A percentile compares a stretch with the other conserved stretches of the same genome.
Evolutionary conservation across 2,888 invertebrate genomes (phyloP).

Genomic region (Rotaria magnacalcarata): DNA sequence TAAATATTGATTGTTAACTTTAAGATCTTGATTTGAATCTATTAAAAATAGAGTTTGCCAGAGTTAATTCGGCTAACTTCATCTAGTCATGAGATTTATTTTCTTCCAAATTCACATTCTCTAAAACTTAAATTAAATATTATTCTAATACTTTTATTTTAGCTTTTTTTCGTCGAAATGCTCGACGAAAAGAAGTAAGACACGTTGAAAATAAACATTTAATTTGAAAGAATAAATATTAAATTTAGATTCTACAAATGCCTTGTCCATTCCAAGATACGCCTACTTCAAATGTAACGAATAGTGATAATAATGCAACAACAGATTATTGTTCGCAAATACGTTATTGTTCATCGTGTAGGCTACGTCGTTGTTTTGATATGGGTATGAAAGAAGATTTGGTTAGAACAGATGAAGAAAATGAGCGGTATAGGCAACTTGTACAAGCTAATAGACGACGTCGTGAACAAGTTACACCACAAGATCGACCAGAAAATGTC

Average conservation of each 20-base stretch:
- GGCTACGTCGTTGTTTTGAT: background rate
- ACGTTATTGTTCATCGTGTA: background rate
- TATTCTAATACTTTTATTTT: background rate
- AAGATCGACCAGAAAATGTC: background rate
- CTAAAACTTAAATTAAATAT: too few relatives aligned
- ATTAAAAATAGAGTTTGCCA: too few relatives aligned
- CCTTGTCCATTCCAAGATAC: background rate
- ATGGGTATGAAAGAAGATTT: conserved; percentile 1
- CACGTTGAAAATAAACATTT: background rate
- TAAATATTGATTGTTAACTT: too few relatives aligned
- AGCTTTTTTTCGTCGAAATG: conserved; percentile 19
- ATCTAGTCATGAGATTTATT: too few relatives aligned
- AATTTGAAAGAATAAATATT: background rate
- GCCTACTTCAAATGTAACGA: background rate
- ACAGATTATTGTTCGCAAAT: background rate
- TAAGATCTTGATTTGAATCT: too few relatives aligned
- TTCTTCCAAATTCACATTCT: too few relatives aligned
- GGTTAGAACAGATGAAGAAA: background rate
- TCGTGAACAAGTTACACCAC: background rate
- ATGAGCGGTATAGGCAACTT: background rate
- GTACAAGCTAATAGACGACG: background rate
- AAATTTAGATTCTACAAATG: background rate
- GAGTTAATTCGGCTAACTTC: too few relatives aligned
- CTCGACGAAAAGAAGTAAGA: conserved; percentile 12
- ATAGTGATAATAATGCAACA: background rate